These are phyloP conservation scores for Odobenus rosmarus DNA, from an alignment of 2,113 vertebrate species.

Conservation along the genomic window DNA sequence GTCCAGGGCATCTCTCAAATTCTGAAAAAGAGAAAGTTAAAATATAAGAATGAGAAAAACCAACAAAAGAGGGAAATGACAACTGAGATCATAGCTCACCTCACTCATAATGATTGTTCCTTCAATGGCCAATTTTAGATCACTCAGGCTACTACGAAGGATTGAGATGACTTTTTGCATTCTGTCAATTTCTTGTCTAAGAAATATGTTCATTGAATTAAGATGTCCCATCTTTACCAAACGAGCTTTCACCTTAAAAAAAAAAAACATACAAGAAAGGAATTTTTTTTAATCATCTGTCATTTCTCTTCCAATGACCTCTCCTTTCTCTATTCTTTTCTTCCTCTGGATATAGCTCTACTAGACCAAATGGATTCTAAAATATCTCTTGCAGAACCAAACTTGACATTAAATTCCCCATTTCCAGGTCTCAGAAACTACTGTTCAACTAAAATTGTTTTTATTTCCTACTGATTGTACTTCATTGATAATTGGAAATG, in stretches of 20 bases:
- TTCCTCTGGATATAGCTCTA: background rate
- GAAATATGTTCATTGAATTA: constrained; percentile 90
- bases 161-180: constrained; percentile 88
- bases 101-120: constrained; percentile 90
- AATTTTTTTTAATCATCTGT: background rate
- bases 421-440: constrained; percentile 65
- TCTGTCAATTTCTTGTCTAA: constrained; percentile 88
- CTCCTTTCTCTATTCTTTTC: background rate
- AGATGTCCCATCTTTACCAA: constrained; percentile 88
- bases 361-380: constrained; percentile 47
- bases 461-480: constrained; percentile 68
- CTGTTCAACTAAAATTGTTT: constrained; percentile 61
- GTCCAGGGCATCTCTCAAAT: constrained; percentile 87
- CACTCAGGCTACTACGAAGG: constrained; percentile 83
- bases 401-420: constrained; percentile 55
- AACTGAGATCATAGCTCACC: constrained; percentile 72
- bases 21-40: constrained; percentile 75
- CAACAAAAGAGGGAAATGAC: background rate
- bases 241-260: constrained; percentile 84
- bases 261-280: constrained; percentile 45
- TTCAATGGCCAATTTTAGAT: constrained; percentile 88
- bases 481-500: constrained; percentile 73
- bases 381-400: constrained; percentile 67
- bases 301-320: background rate
- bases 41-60: background rate